Evolutionary conservation across 2,797 vertebrate species (phyloP), one percentile per base, ranked within the genome.

Genomic region (Pyrocephalus nanus): DNA sequence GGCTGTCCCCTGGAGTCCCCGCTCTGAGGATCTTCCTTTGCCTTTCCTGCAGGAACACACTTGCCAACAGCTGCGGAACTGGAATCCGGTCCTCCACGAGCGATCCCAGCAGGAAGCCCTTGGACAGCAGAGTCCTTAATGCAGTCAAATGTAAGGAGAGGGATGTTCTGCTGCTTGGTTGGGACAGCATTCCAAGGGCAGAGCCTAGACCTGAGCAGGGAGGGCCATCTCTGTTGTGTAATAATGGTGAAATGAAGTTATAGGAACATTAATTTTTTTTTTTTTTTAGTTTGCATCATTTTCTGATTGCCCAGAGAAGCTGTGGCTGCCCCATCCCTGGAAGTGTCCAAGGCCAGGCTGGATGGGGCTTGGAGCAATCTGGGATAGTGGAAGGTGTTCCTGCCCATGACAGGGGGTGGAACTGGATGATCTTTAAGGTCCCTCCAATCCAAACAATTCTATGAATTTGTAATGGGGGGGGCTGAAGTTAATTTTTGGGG

Each of bases 61-160:
- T 99, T 94, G 99, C 99, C 96, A 99, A 99, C 97, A 99, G 99
- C 97, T 99, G 99, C 8, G 99, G 99, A 92, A 99, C 99, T 11
- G 99, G 99, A 64, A 99, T 99, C 94, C 98, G 99, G 16, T 99
- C 99, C 1, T 99, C 99, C 36, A 99, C 99, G 7, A 99, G 99
- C 32, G 99, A 99, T 95, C 99, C 99, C 19, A 99, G 99, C 97
- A 97, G 99, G 96, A 99, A 99, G 94, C 99, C 99, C 12, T 98
- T 99, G 97, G 99, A 99, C 98, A 99, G 99, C 98, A 98, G 99
- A n/a, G 99, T 99, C 87, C 98, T 99, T 50, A 99, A 99, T 2
- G 99, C 99, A 88, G 99, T 99, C 95, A 99, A 99, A 98, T 94
- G 99, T 99, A 98, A 97, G 99, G 98, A 67, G 47, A 40, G 62